Evolutionary conservation across 2,888 invertebrate species (phyloP), one percentile per base, ranked within the genome.

Genomic region (Caenorhabditis becei): DNA sequence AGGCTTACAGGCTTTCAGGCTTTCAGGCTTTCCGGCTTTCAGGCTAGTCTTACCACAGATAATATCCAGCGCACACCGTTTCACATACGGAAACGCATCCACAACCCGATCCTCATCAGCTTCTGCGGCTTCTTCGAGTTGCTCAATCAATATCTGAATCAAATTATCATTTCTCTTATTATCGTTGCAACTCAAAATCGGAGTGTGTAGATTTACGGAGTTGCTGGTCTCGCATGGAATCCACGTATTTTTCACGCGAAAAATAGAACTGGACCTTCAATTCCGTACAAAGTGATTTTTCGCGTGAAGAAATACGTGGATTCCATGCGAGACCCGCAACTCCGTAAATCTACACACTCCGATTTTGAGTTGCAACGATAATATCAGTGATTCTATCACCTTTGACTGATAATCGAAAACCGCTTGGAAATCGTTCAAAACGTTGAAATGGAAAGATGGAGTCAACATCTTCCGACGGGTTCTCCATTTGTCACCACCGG

Each of bases 401-500:
- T 82, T 82, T 20, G 83, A 74, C 61, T 87, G 81, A 54, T 74
- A 59, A 53, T 85, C 83, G 58, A 86, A 86, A 32, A 85, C 79
- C 5, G 58, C 65, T 16, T 92, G 83, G 83, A 92, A 93, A 80
- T 92, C 92, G 41, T 92, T 89, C 56, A 93, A 88, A 53, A 93
- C 92, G 70, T 91, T 91, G 88, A 93, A 93, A 88, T 93, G 93
- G 85, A 93, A 93, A 0, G 93, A 91, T 4, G 93, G 93, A 1
- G 93, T 93, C 61, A 93, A 87, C 85, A 93, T 87, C 82, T 92
- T 92, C 28, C 93, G 85, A 58, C 92, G 87, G 1, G 79, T 80
- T 41, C 91, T 90, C 93, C 93, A 93, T 87, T 92, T 92, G 3
- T 88, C 87, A 16, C 93, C 92, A 59, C 77, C 72, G 2, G 84